phyloP scores from a whole-genome alignment of 1,140 invertebrate genomes.

The Hylyphantes graminicola region DNA sequence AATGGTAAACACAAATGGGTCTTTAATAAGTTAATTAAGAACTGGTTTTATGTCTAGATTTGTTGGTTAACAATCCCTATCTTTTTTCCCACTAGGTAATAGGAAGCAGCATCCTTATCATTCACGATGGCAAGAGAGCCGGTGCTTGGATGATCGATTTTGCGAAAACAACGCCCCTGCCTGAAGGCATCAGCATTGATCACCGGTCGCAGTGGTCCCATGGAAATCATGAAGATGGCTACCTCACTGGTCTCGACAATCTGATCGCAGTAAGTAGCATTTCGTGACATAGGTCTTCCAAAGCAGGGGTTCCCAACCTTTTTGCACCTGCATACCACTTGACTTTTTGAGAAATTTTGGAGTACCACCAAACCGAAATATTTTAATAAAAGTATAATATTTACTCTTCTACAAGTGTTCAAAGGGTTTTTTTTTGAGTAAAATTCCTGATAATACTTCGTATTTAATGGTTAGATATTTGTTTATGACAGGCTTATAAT shows the following conservation, averaged over 20 bases:
- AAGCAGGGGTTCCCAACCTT: too few relatives aligned
- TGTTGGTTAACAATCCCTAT: too few relatives aligned
- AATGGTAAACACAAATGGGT: too few relatives aligned
- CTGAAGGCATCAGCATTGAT: slow-evolving; percentile 76
- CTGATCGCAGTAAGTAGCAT: slow-evolving; percentile 74
- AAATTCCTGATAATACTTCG: too few relatives aligned
- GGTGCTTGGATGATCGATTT: slow-evolving; percentile 97
- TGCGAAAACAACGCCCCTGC: slow-evolving; percentile 86
- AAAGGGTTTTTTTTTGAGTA: too few relatives aligned
- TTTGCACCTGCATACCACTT: too few relatives aligned
- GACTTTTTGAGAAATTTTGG: too few relatives aligned
- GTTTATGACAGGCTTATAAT: too few relatives aligned
- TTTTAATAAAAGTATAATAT: background rate
- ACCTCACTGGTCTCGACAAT: slow-evolving; percentile 93
- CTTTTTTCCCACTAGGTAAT: slow-evolving; percentile 75
- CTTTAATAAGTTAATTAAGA: too few relatives aligned
- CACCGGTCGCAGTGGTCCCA: slow-evolving; percentile 84
- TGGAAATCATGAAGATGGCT: slow-evolving; percentile 97
- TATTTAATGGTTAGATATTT: too few relatives aligned
- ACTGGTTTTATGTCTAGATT: too few relatives aligned
- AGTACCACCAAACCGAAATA: background rate
- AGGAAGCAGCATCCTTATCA: slow-evolving; percentile 93
- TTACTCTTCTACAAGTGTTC: background rate
- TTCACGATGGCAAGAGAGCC: slow-evolving; percentile 87
- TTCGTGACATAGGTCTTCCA: background rate